Evolutionary conservation across 2,113 vertebrate genomes (phyloP).

Genomic region (Pseudorectes ferrugineus): DNA sequence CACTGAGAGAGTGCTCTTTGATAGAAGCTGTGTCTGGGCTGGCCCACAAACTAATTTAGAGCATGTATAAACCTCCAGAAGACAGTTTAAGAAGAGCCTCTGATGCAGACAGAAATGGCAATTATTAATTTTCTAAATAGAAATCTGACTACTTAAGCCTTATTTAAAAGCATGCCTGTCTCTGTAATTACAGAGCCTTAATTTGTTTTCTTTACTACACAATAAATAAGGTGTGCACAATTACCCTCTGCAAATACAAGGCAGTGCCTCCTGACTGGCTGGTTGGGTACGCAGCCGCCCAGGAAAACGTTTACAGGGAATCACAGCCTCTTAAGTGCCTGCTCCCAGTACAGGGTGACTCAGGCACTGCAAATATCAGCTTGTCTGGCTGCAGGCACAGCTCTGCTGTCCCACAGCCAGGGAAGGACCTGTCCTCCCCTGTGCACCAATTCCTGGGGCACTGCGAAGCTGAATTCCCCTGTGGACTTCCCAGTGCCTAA

Average conservation of each 20-base stretch:
- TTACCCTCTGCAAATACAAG: slow-evolving; percentile 38
- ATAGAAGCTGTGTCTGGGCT: background rate
- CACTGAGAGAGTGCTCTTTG: background rate
- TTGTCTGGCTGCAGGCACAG: background rate
- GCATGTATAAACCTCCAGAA: background rate
- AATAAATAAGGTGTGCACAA: slow-evolving; percentile 66
- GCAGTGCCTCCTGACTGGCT: background rate
- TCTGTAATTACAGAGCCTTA: slow-evolving; percentile 72
- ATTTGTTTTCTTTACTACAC: slow-evolving; percentile 75
- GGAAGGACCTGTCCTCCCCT: background rate
- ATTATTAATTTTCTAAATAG: slow-evolving; percentile 72
- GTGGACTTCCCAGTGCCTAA: background rate
- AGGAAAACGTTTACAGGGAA: background rate
- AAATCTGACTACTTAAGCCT: slow-evolving; percentile 63
- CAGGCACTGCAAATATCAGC: background rate
- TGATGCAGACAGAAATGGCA: background rate
- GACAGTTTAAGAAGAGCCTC: background rate
- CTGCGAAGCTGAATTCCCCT: background rate
- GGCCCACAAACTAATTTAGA: background rate
- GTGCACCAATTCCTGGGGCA: background rate
- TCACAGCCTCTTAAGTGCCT: background rate
- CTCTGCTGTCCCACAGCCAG: background rate
- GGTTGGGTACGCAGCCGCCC: background rate
- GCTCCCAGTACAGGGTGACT: background rate
- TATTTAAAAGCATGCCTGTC: slow-evolving; percentile 65